Evolutionary conservation across 2,113 vertebrate species (phyloP), one percentile per base, ranked within the genome.

Genomic region (Sardina pilchardus): DNA sequence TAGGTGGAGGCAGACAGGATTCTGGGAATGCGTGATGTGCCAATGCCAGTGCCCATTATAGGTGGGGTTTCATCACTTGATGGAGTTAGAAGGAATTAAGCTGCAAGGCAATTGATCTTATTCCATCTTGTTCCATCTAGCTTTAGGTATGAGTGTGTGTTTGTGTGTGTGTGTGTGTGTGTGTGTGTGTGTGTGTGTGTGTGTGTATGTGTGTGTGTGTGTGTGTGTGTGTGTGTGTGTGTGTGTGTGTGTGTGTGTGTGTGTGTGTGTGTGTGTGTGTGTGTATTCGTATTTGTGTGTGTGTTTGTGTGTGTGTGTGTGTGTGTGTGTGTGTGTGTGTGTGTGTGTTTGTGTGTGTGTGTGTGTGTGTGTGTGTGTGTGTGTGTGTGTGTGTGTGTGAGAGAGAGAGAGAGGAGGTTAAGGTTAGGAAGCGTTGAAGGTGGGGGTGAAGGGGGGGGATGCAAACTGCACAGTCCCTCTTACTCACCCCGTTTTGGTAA

Each of bases 401-500:
- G 83, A 81, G 85, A 83, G 21, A 83, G 88, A 86, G 82, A 89
- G 83, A 53, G 86, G 88, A 59, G 47, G 82, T 53, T 45, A 43
- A 85, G 88, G 87, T 53, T 48, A 81, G 42, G 19, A 42, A 45
- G 81, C 42, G 6, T 2, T 82, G 81, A 34, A 59, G 81, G 63
- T 59, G 36, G 75, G 82, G 75, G 84, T 43, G 84, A 44, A 44
- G 83, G 34, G 81, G 39, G 75, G 85, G 84, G 88, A 90, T 91
- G 91, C 90, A 93, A 85, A 83, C 84, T 88, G 86, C 71, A 92
- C 90, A 90, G 91, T 93, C 93, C 93, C 94, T 88, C 91, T 91
- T 96, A 95, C 94, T 95, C 93, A 95, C 95, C 95, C 93, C 88
- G 50, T 63, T 89, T 92, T 88, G 90, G 92, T 92, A 91, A 93